phyloP scores from a whole-genome alignment of 2,797 vertebrate genomes.

The Scyliorhinus canicula region DNA sequence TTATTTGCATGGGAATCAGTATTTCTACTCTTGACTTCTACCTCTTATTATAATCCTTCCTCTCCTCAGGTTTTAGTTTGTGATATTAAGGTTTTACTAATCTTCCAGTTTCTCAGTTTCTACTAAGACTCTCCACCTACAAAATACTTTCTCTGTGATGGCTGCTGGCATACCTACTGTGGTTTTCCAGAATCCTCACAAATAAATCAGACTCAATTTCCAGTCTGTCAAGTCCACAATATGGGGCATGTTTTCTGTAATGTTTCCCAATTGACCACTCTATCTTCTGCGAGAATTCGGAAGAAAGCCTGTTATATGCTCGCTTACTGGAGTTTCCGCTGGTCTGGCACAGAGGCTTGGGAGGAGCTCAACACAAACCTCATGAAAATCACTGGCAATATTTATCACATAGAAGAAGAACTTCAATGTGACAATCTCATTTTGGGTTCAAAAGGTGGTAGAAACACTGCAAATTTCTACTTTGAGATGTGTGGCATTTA shows the following conservation, averaged over 20 bases:
- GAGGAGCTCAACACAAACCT: neutral
- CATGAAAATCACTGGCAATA: neutral
- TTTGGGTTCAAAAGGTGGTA: neutral
- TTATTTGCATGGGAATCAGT: neutral
- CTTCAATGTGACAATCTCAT: neutral
- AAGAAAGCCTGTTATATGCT: neutral
- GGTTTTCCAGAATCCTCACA: neutral
- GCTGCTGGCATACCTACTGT: neutral
- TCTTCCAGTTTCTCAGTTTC: neutral
- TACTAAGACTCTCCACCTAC: neutral
- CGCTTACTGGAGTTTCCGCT: neutral
- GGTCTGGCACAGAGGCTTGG: neutral
- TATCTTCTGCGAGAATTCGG: neutral
- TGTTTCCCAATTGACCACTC: neutral
- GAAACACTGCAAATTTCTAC: neutral
- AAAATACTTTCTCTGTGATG: neutral
- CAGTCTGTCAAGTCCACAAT: neutral
- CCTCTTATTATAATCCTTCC: neutral
- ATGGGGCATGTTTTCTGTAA: neutral
- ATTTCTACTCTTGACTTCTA: neutral
- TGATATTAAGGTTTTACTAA: neutral
- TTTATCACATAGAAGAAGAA: neutral
- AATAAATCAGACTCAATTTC: neutral
- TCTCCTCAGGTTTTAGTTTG: neutral
- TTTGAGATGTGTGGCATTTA: neutral